These are phyloP conservation scores for Aromia moschata DNA, from an alignment of 2,888 invertebrate species.

Conservation along the genomic window DNA sequence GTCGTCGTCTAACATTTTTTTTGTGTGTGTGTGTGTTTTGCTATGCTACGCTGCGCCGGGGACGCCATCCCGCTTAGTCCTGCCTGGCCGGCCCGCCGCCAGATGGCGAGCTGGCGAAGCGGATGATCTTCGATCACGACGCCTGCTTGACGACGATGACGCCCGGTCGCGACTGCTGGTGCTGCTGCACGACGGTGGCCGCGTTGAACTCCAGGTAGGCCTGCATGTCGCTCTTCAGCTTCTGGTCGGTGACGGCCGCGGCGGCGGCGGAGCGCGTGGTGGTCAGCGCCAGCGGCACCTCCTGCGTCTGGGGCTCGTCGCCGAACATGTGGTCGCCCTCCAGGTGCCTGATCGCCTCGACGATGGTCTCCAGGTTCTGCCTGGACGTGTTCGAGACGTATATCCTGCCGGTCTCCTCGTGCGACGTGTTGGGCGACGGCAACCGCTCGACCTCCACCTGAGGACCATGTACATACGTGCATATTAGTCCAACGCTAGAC, in stretches of 20 bases:
- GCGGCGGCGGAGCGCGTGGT: slow-evolving; percentile 63
- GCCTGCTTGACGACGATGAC: slow-evolving; percentile 90
- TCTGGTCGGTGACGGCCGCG: slow-evolving; percentile 58
- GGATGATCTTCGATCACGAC: slow-evolving; percentile 73
- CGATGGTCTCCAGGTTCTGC: slow-evolving; percentile 96
- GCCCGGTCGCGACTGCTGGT: slow-evolving; percentile 82
- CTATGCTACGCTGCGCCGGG: slow-evolving; percentile 25
- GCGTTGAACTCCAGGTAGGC: slow-evolving; percentile 71
- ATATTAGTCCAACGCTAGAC: too few relatives aligned
- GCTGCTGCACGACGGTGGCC: slow-evolving; percentile 59
- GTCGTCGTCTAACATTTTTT: slow-evolving; percentile 30
- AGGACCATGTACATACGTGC: too few relatives aligned
- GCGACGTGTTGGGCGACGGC: slow-evolving; percentile 48
- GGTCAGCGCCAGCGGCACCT: slow-evolving; percentile 70
- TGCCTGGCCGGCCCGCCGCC: slow-evolving; percentile 37
- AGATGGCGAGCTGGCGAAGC: slow-evolving; percentile 53
- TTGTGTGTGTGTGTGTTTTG: too few relatives aligned
- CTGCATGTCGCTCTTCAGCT: slow-evolving; percentile 69
- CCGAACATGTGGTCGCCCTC: slow-evolving; percentile 95
- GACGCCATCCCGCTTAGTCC: slow-evolving; percentile 34
- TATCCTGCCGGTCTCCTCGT: slow-evolving; percentile 61
- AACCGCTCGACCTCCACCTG: slow-evolving; percentile 44
- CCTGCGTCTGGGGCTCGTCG: slow-evolving; percentile 71
- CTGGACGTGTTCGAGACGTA: slow-evolving; percentile 80
- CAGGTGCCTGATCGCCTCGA: slow-evolving; percentile 96